These are phyloP conservation scores for Hypotaenidia okinawae DNA, from an alignment of 2,797 vertebrate species.

Conservation along the genomic window DNA sequence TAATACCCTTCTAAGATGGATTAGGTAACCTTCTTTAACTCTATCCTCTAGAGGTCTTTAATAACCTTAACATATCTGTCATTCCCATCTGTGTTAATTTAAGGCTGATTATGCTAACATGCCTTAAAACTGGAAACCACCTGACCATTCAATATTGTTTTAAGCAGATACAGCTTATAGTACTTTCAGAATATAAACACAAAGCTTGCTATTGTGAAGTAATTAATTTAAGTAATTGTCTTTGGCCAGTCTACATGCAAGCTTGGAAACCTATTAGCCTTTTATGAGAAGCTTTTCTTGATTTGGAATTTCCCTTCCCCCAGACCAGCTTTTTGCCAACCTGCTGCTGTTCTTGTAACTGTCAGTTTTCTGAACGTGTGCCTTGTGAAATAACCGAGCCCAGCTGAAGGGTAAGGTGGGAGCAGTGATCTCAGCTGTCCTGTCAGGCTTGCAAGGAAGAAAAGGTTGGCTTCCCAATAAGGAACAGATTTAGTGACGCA, in stretches of 20 bases:
- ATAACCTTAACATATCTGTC: slow-evolving; percentile 79
- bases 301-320: slow-evolving; percentile 25
- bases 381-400: slow-evolving; percentile 60
- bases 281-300: slow-evolving; percentile 46
- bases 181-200: slow-evolving; percentile 53
- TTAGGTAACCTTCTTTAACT: slow-evolving; percentile 72
- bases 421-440: slow-evolving; percentile 18
- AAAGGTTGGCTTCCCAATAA: slow-evolving; percentile 15
- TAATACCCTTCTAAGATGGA: slow-evolving; percentile 69
- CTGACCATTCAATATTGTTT: slow-evolving; percentile 56
- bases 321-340: not conserved
- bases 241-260: slow-evolving; percentile 25
- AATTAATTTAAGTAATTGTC: slow-evolving; percentile 54
- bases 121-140: slow-evolving; percentile 61
- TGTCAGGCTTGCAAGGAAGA: slow-evolving; percentile 42
- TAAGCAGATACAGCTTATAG: slow-evolving; percentile 56
- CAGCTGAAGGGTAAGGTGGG: slow-evolving; percentile 68
- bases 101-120: slow-evolving; percentile 76
- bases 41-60: slow-evolving; percentile 74
- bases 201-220: slow-evolving; percentile 65
- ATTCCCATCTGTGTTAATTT: slow-evolving; percentile 82
- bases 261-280: slow-evolving; percentile 49
- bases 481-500: not conserved
- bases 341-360: slow-evolving; percentile 8
- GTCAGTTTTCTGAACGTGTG: slow-evolving; percentile 36